phyloP scores from a whole-genome alignment of 2,113 vertebrate genomes.

The Prinia subflava region DNA sequence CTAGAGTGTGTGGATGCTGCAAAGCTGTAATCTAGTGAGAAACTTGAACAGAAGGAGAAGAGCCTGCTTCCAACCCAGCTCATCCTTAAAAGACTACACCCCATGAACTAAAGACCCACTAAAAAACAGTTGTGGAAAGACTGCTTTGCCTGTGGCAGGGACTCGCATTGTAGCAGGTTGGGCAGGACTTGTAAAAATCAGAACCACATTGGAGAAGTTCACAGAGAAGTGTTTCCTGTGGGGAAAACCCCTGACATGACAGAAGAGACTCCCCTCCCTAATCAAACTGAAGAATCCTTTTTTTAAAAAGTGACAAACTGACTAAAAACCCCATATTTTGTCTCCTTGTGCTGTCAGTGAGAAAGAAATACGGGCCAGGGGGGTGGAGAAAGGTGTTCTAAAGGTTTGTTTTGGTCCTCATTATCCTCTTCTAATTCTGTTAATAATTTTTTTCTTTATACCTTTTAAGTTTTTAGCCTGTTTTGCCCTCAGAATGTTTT shows the following conservation, averaged over 20 bases:
- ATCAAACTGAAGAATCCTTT: neutral
- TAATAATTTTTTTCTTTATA: neutral
- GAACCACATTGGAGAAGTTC: neutral
- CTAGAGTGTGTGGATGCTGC: neutral
- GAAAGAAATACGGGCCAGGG: neutral
- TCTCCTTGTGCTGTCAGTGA: neutral
- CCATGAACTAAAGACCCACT: too few species aligned
- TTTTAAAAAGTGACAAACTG: neutral
- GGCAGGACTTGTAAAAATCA: neutral
- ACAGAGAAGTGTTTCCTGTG: neutral
- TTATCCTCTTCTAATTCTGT: neutral
- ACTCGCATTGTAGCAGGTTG: fast-evolving
- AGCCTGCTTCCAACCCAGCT: neutral
- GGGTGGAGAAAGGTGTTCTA: neutral
- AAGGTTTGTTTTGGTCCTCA: neutral
- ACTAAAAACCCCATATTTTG: neutral
- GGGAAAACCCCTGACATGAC: too few species aligned
- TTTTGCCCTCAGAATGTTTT: neutral
- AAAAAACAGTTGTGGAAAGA: neutral
- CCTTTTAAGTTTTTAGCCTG: neutral
- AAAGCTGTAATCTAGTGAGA: neutral
- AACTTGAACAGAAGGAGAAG: neutral
- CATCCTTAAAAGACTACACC: neutral
- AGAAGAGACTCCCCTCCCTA: neutral
- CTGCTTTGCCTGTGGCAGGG: too few species aligned